Evolutionary conservation across 2,797 vertebrate genomes (phyloP), one percentile per base, ranked within the genome.

Genomic region (Gymnoscopelus braueri): DNA sequence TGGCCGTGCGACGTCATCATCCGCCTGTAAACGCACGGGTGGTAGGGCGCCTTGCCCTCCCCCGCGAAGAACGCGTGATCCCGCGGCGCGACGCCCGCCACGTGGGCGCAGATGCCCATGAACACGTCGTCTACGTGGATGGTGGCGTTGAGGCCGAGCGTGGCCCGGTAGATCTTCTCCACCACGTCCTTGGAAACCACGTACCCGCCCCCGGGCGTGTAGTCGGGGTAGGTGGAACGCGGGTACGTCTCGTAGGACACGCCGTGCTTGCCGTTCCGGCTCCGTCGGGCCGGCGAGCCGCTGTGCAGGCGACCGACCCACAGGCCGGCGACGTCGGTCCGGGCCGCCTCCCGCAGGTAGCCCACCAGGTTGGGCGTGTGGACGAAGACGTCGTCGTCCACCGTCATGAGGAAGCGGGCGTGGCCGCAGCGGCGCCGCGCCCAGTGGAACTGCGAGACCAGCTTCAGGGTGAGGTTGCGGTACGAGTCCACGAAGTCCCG

Each of bases 1-100:
- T 29, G 98, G 65, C 97, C 96, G 0, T 98, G 97, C 48, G 98
- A 99, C 1, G 97, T 99, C 84, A 99, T 96, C 97, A 99, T 99
- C 90, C 94, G 94, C 54, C 94, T 87, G 54, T 96, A 99, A 89
- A 99, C 96, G 68, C 98, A 99, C 32, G 82, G 88, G 86, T 99
- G 97, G 81, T 97, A 94, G 0, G 95, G 96, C 3, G 96, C 91
- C 80, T 95, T 97, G 39, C 95, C 96, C 88, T 97, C 97, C 44
- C 97, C 97, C 48, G 96, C 94, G 91, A 99, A 99, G 86, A 93
- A 99, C 1, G 86, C 71, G 3, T 99, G 95, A 50, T 95, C 74
- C 63, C 95, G 96, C 12, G 97, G 97, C 26, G 94, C 92, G 63
- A 99, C 86, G 53, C 95, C 95, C 35, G 96, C 81, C 53, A 95